A percentile compares a stretch with the other conserved stretches of the same genome.
phyloP scores from a whole-genome alignment of 2,113 vertebrate species.

The Merops nubicus region DNA sequence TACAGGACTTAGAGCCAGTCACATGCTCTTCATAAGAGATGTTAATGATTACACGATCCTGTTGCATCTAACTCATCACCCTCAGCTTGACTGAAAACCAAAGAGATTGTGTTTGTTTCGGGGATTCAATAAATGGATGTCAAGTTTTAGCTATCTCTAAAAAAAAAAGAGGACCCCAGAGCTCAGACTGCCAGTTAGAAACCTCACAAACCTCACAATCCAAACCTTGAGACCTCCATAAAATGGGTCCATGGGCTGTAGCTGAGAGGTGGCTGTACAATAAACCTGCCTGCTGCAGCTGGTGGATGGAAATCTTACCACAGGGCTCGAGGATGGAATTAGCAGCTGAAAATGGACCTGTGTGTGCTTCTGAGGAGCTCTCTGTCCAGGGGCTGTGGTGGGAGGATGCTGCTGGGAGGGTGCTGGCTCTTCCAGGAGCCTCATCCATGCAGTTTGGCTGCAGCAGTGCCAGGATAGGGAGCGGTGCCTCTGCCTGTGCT shows the following conservation, averaged over 20 bases:
- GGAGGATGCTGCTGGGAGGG: neutral
- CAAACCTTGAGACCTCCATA: neutral
- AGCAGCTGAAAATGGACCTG: neutral
- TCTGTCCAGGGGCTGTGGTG: neutral
- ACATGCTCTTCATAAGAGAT: neutral
- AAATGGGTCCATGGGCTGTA: neutral
- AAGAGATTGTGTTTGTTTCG: neutral
- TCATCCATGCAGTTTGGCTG: neutral
- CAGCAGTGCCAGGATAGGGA: neutral
- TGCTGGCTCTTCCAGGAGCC: neutral
- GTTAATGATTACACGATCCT: neutral
- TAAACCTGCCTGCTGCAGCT: neutral
- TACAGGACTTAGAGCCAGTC: fast-evolving
- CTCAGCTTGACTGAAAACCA: neutral
- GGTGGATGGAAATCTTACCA: neutral
- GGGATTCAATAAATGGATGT: neutral
- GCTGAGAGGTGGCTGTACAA: neutral
- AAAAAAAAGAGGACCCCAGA: neutral
- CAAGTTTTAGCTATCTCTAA: neutral
- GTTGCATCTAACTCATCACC: neutral
- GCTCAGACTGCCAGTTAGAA: neutral
- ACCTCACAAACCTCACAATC: neutral
- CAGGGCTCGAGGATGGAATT: neutral
- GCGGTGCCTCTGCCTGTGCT: neutral
- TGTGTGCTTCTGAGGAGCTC: neutral